phyloP scores from a whole-genome alignment of 2,797 vertebrate genomes.

The Crenuchus spilurus region DNA sequence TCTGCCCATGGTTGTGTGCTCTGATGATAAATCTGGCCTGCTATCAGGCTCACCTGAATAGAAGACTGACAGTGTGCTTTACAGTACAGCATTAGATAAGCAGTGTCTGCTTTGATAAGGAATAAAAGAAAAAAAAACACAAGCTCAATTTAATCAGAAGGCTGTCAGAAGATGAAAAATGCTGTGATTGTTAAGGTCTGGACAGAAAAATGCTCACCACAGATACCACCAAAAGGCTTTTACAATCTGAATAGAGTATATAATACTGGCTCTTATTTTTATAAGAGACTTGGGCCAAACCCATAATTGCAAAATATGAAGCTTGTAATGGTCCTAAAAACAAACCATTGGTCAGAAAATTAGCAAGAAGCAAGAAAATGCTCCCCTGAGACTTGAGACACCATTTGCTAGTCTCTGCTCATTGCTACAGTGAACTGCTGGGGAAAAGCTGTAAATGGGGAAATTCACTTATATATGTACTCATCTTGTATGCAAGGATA shows the following conservation, averaged over 20 bases:
- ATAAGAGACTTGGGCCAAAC: neutral
- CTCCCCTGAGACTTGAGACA: too few relatives aligned
- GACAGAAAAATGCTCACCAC: neutral
- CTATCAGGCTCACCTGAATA: slow-evolving; percentile 51
- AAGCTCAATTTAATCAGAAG: slow-evolving; percentile 13
- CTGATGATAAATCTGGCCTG: slow-evolving; percentile 67
- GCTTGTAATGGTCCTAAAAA: too few relatives aligned
- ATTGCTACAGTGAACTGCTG: too few relatives aligned
- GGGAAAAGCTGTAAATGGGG: too few relatives aligned
- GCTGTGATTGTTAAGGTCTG: neutral
- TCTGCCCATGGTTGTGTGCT: slow-evolving; percentile 66
- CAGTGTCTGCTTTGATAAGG: slow-evolving; percentile 17
- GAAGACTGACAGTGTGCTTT: slow-evolving; percentile 24
- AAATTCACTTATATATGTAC: too few relatives aligned
- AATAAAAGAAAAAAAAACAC: slow-evolving; percentile 14
- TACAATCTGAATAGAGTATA: neutral
- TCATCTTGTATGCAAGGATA: too few relatives aligned
- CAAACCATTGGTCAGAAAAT: too few relatives aligned
- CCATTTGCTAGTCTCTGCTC: too few relatives aligned
- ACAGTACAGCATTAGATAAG: slow-evolving; percentile 25
- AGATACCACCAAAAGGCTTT: neutral
- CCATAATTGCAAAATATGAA: too few relatives aligned
- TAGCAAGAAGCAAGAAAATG: too few relatives aligned
- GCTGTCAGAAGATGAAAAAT: slow-evolving; percentile 16
- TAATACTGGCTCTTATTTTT: neutral